Conservation (phyloP, 2,797 vertebrate genomes). For the Artibeus lituratus region DNA sequence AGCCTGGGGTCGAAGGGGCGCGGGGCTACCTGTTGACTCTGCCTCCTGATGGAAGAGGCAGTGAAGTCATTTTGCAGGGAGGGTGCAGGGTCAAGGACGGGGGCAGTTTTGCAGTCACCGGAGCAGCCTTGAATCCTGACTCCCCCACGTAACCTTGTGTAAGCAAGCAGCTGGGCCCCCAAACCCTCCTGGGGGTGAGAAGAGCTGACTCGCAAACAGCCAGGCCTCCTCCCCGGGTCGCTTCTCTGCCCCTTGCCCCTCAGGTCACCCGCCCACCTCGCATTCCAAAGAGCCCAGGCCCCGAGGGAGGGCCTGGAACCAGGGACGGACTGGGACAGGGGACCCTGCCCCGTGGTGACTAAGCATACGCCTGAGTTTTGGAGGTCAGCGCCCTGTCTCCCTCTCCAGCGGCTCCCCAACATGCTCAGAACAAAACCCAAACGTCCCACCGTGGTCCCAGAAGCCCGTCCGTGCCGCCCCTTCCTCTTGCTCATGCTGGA, state of each 20-base stretch:
- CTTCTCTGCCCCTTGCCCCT: not conserved
- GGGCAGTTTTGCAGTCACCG: not conserved
- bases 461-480: not conserved
- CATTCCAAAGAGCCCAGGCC: not conserved
- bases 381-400: not conserved
- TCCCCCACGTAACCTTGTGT: too few species aligned
- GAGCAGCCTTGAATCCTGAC: not conserved
- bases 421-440: not conserved
- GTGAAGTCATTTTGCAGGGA: too few species aligned
- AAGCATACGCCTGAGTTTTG: not conserved
- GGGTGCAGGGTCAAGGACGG: not conserved
- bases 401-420: not conserved
- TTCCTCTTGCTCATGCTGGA: not conserved
- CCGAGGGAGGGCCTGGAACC: not conserved
- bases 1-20: not conserved
- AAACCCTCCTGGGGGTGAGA: accelerated
- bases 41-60: not conserved
- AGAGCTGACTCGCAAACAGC: not conserved
- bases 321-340: not conserved
- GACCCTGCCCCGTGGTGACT: not conserved
- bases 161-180: not conserved
- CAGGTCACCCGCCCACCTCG: not conserved
- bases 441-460: not conserved
- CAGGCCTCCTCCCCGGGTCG: not conserved
- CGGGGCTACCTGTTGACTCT: not conserved